Conservation (phyloP, 2,113 vertebrate genomes). For the Plectropomus leopardus region DNA sequence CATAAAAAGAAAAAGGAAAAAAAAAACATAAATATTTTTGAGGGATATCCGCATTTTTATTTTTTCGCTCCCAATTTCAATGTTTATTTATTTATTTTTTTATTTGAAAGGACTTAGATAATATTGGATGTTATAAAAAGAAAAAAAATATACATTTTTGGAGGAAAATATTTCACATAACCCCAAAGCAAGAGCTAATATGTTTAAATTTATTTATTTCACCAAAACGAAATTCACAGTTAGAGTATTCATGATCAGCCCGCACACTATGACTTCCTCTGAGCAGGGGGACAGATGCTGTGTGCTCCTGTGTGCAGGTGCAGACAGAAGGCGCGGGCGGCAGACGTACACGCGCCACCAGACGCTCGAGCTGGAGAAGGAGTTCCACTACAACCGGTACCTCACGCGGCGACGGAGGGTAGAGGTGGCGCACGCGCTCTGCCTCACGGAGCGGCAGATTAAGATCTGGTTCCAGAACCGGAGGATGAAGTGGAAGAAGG, state of each 20-base stretch:
- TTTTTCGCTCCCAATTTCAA: too few species aligned
- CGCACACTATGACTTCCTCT: neutral
- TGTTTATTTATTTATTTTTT: too few species aligned
- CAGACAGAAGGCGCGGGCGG: constrained; percentile 86
- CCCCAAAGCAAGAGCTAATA: too few species aligned
- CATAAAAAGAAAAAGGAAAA: too few species aligned
- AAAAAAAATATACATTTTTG: too few species aligned
- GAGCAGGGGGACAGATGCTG: neutral
- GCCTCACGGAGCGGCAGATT: constrained; percentile 92
- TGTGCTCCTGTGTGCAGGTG: constrained; percentile 39
- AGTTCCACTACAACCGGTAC: constrained; percentile 95
- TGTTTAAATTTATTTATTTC: neutral
- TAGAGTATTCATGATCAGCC: neutral
- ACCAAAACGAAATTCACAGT: neutral
- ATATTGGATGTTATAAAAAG: too few species aligned
- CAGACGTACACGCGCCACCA: constrained; percentile 93
- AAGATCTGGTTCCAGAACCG: constrained; percentile 97
- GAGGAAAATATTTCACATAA: too few species aligned
- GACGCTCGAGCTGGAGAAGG: constrained; percentile 92
- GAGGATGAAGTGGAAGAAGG: constrained; percentile 96
- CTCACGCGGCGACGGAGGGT: constrained; percentile 90
- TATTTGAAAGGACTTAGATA: neutral
- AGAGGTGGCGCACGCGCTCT: constrained; percentile 92
- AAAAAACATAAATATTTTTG: too few species aligned
- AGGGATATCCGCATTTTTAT: too few species aligned